phyloP scores from a whole-genome alignment of 2,888 invertebrate genomes.

The Hirtodrosophila cameraria region DNA sequence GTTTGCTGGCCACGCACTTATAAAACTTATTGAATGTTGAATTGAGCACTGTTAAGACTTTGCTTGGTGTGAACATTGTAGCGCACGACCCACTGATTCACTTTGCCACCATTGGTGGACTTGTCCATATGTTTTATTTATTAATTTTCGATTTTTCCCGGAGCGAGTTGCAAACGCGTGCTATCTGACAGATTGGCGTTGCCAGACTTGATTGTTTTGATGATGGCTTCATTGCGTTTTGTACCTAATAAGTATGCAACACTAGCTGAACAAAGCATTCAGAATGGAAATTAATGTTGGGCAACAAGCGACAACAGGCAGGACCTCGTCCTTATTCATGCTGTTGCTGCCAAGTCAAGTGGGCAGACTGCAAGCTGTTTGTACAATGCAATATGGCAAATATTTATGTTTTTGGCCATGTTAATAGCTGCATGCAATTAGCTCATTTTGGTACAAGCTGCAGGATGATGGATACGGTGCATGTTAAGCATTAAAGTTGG shows the following conservation, averaged over 20 bases:
- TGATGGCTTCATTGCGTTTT: conserved; percentile 44
- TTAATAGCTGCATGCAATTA: conserved; percentile 44
- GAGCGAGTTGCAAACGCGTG: too few relatives aligned
- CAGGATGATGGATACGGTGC: not conserved
- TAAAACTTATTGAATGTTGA: too few relatives aligned
- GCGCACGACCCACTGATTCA: too few relatives aligned
- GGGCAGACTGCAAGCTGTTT: conserved; percentile 13
- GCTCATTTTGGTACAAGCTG: conserved; percentile 30
- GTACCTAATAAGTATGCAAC: conserved; percentile 59
- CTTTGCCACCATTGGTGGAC: too few relatives aligned
- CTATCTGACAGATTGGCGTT: too few relatives aligned
- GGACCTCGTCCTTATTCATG: conserved; percentile 12
- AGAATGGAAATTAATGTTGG: conserved; percentile 63
- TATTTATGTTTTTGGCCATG: conserved; percentile 7
- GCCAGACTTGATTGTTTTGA: conserved; percentile 42
- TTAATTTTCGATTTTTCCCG: too few relatives aligned
- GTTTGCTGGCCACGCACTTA: too few relatives aligned
- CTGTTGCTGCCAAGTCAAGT: not conserved
- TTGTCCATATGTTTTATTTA: too few relatives aligned
- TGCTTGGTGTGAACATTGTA: too few relatives aligned
- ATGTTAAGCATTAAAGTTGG: conserved; percentile 1
- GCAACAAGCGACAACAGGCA: conserved; percentile 28
- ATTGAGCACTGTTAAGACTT: too few relatives aligned
- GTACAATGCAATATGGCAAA: conserved; percentile 2
- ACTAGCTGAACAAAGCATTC: conserved; percentile 45